Base-by-base conservation (phyloP, 2,888 invertebrate genomes). In the Ferdinandea cuprea region DNA sequence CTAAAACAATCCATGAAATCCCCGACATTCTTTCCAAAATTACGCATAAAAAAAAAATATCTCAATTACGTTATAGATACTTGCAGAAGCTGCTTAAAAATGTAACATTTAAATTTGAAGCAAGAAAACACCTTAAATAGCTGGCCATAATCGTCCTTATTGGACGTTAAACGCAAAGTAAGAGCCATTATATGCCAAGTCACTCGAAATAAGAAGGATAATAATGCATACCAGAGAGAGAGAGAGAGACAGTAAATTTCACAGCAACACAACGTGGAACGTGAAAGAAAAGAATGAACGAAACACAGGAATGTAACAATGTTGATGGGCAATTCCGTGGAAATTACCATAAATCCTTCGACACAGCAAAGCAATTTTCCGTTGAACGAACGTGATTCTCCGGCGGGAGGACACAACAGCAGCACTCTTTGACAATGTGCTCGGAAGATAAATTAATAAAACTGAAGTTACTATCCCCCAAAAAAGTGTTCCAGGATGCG, bases 261-360 rank as follows among this genome's bases (percentile, higher is more conserved):
- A 17, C 56, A 40, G 11, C 7, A 42, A 17, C 13, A 35, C 17
- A 17, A 11, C 5, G 17, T 8, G 17, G 15, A 3, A 42, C n/a
- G 42, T 3, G 8, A n/a, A 7, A 35, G 1, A 42, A 11, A 13
- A 52, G 13, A 19, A 13, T 7, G 25, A 52, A 58, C 32, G 59
- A 69, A 48, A 42, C 25, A 28, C 13, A 50, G 15, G 56, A 65
- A 81, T 65, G 69, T 80, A 81, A 81, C 76, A 76, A 71, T 66
- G 81, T 71, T 71, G 81, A 81, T 81, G 76, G 76, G 65, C 59
- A 44, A 76, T 81, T 76, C 76, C 46, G 30, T 58, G 56, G 48
- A 81, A 66, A 81, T 81, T 81, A 81, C 76, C 65, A 81, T 81
- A 81, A 81, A 76, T 81, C 76, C 76, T 81, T 72, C 59, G 59